Percentiles rank a stretch among this genome's conserved stretches.
Conservation (phyloP, 2,797 vertebrate species). For the Enteromius anoplus region DNA sequence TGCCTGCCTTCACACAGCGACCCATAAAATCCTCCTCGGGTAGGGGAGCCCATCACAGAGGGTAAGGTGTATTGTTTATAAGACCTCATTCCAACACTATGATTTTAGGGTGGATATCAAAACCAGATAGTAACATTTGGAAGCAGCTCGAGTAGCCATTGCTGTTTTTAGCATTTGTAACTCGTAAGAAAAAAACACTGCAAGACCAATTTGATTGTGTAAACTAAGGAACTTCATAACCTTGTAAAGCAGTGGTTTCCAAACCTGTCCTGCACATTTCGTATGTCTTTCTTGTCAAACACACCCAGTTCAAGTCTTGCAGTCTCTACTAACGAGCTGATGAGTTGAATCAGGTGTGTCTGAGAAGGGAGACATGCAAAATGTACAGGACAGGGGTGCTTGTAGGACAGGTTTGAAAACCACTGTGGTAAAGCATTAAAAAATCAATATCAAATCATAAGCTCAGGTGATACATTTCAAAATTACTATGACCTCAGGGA, state of each 20-base stretch:
- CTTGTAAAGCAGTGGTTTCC: not conserved
- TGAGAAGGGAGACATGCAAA: no score
- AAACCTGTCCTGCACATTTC: no score
- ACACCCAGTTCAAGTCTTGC: no score
- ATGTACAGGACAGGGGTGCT: no score
- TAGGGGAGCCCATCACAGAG: constrained; percentile 16
- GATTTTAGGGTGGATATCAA: not conserved
- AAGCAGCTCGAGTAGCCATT: not conserved
- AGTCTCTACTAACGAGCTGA: no score
- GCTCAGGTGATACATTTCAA: not conserved
- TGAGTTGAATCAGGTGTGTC: no score
- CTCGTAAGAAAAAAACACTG: not conserved
- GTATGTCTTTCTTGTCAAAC: no score
- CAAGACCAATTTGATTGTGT: not conserved
- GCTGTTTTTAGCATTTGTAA: not conserved
- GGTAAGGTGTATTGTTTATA: constrained; percentile 12
- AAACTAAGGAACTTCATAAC: not conserved
- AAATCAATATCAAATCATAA: constrained; percentile 3
- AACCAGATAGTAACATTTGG: not conserved
- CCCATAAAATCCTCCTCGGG: constrained; percentile 13
- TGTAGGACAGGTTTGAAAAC: no score
- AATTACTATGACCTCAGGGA: not conserved
- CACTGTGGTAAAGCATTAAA: not conserved
- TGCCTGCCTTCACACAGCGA: constrained; percentile 30
- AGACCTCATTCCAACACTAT: not conserved